phyloP scores from a whole-genome alignment of 2,888 invertebrate genomes.

The Rhagium mordax region DNA sequence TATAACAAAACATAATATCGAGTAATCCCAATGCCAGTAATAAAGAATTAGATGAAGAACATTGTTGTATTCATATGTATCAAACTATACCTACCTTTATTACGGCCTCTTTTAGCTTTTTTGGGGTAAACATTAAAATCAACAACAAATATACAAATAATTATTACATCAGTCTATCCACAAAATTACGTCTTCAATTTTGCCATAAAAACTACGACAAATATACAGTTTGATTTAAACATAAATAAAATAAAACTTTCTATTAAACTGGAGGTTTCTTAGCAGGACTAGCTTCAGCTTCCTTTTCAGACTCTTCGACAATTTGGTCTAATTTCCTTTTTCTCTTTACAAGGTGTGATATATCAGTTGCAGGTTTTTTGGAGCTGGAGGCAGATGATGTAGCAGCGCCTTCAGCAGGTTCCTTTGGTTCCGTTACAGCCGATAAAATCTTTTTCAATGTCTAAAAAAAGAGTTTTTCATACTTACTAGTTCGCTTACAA shows the following conservation, averaged over 20 bases:
- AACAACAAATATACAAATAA: not conserved
- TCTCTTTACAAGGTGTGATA: constrained; percentile 86
- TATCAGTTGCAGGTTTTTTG: constrained; percentile 80
- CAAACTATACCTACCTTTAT: too few relatives aligned
- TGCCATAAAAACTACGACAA: not conserved
- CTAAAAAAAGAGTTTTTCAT: constrained; percentile 45
- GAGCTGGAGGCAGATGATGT: constrained; percentile 57
- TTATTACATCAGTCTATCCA: not conserved
- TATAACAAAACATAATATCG: too few relatives aligned
- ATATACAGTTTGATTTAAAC: not conserved
- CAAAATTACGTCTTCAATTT: not conserved
- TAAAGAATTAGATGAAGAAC: too few relatives aligned
- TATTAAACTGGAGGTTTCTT: constrained; percentile 73
- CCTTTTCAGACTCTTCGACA: constrained; percentile 69
- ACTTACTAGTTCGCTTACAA: not conserved
- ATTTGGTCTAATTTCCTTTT: constrained; percentile 81
- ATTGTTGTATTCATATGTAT: too few relatives aligned
- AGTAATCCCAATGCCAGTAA: too few relatives aligned
- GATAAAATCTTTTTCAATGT: constrained; percentile 51
- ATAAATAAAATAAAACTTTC: not conserved
- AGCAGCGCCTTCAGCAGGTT: constrained; percentile 1
- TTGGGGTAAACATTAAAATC: not conserved
- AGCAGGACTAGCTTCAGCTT: constrained; percentile 70
- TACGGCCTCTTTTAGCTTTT: too few relatives aligned
- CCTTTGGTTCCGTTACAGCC: constrained; percentile 38